Conservation (phyloP, 2,797 vertebrate genomes). For the Lerista edwardsae region DNA sequence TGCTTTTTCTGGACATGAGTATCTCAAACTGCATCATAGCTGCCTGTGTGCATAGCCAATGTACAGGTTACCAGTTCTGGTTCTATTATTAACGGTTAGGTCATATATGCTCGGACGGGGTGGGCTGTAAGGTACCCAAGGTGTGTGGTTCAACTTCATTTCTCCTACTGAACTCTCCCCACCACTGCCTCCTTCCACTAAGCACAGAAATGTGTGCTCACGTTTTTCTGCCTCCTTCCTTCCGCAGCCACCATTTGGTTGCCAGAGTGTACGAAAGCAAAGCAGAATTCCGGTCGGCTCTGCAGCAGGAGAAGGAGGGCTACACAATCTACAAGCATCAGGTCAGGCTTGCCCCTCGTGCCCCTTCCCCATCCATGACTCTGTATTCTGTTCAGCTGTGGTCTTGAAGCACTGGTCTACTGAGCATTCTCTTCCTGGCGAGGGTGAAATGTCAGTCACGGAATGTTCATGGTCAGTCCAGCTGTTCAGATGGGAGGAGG, state of each 20-base stretch:
- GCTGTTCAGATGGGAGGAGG: neutral
- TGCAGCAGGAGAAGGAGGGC: conserved; percentile 98
- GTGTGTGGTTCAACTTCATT: no score
- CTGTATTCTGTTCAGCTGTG: neutral
- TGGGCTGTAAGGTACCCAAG: neutral
- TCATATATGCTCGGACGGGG: neutral
- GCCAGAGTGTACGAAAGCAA: conserved; percentile 98
- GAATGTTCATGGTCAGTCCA: neutral
- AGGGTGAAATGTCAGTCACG: neutral
- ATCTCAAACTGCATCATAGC: no score
- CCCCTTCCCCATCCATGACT: no score
- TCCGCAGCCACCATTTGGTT: conserved; percentile 92
- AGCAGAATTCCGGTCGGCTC: conserved; percentile 95
- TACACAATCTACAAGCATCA: conserved; percentile 99
- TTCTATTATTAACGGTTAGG: neutral
- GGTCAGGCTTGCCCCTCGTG: conserved; percentile 71
- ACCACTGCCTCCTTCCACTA: neutral
- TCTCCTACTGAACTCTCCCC: neutral
- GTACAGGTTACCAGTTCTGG: neutral
- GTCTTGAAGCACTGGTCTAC: no score
- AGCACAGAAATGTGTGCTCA: neutral
- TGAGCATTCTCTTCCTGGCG: no score
- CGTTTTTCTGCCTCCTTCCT: neutral
- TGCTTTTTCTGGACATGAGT: neutral
- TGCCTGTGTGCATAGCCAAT: no score